Conservation (phyloP, 2,113 vertebrate species). For the Eulemur macaco region DNA sequence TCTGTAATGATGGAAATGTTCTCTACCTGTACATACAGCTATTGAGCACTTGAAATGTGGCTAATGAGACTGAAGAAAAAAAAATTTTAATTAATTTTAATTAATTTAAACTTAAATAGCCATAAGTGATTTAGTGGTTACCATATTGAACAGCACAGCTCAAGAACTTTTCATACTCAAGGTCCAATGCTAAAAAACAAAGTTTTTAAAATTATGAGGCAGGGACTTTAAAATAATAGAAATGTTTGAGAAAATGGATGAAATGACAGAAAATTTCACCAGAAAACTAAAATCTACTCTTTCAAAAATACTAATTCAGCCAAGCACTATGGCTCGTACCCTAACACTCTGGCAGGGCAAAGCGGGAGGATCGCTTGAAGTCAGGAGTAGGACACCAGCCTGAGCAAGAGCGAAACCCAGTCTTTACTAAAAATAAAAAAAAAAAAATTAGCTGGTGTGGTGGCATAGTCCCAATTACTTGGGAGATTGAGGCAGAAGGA, state of each 20-base stretch:
- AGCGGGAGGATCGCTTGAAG: too few species aligned
- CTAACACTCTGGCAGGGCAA: too few species aligned
- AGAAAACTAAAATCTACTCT: slow-evolving; percentile 13
- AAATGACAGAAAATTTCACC: not conserved
- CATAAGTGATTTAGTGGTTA: not conserved
- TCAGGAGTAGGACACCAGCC: too few species aligned
- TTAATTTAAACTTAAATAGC: not conserved
- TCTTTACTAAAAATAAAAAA: too few species aligned
- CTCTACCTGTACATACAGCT: not conserved
- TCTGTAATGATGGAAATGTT: not conserved
- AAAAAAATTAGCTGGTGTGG: too few species aligned
- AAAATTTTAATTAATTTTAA: not conserved
- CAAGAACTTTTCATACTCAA: not conserved
- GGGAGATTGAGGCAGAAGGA: too few species aligned
- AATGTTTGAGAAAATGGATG: not conserved
- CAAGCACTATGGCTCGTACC: too few species aligned
- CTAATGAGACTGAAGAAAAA: not conserved
- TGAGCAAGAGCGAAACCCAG: too few species aligned
- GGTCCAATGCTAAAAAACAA: not conserved
- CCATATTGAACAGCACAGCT: not conserved
- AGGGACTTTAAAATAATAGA: not conserved
- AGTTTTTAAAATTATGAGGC: not conserved
- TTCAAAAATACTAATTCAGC: not conserved
- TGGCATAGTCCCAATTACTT: too few species aligned
- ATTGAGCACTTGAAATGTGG: not conserved